Evolutionary conservation across 2,888 invertebrate species (phyloP), one percentile per base, ranked within the genome.

Genomic region (Eilema caniola): DNA sequence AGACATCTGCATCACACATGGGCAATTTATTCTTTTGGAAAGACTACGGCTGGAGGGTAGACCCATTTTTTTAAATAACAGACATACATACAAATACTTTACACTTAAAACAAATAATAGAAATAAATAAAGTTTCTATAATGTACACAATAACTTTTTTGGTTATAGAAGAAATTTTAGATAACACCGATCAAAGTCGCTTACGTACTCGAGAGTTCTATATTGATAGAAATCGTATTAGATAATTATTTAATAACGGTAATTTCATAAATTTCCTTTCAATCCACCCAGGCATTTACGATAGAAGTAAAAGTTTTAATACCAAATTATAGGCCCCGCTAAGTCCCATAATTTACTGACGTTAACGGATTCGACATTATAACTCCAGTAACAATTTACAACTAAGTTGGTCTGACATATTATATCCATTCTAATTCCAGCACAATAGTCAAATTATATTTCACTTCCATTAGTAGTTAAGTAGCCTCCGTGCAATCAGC

Each of bases 271-370:
- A 71, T 68, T 73, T 33, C 73, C 71, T 77, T 70, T 73, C 79
- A 70, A 72, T 65, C n/a, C 64, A 70, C 62, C 37, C 62, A 33
- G 61, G 37, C 70, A 71, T 71, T 79, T 75, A 77, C 74, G 47
- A 64, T 66, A 65, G 63, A 66, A 80, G 83, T 79, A 82, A 82
- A 83, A 82, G 75, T 81, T 77, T 77, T 68, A 33, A 72, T 72
- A 76, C 57, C 11, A 77, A 82, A 81, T 76, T 81, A 77, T 41
- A 62, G 37, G 24, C 62, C 69, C 70, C 62, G 62, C 61, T 70
- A 63, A 73, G 70, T 66, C 68, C 67, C 33, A 69, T 74, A 79
- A 80, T 73, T 28, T 56, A 62, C 69, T 47, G n/a, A 24, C 64
- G 28, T 20, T 62, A 62, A 41, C 62, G 62, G 37, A 41, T 62